Conservation (phyloP, 2,797 vertebrate species). For the Helarctos malayanus region DNA sequence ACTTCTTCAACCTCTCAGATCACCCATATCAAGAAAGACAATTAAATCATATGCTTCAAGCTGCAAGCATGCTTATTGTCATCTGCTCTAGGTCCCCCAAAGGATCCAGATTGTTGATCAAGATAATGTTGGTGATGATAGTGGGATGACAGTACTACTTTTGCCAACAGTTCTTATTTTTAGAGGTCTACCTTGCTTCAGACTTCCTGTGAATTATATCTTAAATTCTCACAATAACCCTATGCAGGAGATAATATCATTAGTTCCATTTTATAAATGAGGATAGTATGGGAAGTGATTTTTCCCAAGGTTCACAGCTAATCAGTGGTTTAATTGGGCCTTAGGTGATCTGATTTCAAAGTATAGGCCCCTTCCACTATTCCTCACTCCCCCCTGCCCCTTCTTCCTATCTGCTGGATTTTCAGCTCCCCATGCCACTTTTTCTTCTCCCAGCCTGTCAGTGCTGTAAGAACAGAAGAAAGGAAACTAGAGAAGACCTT, state of each 20-base stretch:
- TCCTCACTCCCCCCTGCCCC: not conserved
- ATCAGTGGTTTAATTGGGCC: not conserved
- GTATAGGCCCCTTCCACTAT: not conserved
- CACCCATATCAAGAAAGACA: slow-evolving; percentile 24
- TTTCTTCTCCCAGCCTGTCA: not conserved
- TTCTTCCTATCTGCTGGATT: not conserved
- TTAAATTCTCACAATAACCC: not conserved
- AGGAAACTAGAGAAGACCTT: not conserved
- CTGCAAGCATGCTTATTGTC: not conserved
- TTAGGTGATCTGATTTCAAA: not conserved
- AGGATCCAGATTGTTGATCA: not conserved
- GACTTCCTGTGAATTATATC: not conserved
- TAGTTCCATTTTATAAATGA: not conserved
- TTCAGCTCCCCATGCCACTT: not conserved
- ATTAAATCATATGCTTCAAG: not conserved
- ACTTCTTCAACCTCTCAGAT: not conserved
- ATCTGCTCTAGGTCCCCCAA: slow-evolving; percentile 5
- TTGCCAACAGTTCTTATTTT: not conserved
- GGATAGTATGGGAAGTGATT: not conserved
- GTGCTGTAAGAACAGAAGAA: not conserved
- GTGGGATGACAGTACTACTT: not conserved
- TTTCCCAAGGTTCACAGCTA: not conserved
- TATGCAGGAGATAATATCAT: not conserved
- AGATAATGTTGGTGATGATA: not conserved
- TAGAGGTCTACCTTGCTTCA: not conserved